phyloP scores from a whole-genome alignment of 2,797 vertebrate species.

The Gambusia yucatana region DNA sequence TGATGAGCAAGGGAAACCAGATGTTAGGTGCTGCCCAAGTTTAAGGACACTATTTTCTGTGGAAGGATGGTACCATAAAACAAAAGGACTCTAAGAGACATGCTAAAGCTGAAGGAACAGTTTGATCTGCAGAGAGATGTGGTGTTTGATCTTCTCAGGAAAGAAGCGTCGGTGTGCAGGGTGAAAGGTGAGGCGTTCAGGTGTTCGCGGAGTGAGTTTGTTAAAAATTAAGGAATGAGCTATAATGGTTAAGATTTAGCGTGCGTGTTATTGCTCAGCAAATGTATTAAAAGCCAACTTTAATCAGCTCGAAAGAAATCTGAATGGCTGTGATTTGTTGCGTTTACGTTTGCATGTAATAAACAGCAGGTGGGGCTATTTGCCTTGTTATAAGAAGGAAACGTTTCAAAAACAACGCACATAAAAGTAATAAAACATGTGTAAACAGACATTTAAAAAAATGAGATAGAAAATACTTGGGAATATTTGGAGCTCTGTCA shows the following conservation, averaged over 20 bases:
- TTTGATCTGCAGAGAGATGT: conserved; percentile 80
- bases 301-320: not conserved
- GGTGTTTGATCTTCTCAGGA: conserved; percentile 68
- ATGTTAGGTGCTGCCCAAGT: conserved; percentile 35
- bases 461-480: not conserved
- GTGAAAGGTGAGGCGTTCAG: conserved; percentile 76
- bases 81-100: conserved; percentile 25
- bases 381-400: conserved; percentile 5
- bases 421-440: not conserved
- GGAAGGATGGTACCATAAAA: not conserved
- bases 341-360: rapidly evolving
- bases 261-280: not conserved
- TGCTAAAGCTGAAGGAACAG: conserved; percentile 69
- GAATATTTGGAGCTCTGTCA: not conserved
- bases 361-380: conserved; percentile 51
- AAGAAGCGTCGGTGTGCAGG: conserved; percentile 71
- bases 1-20: conserved; percentile 44
- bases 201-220: not conserved
- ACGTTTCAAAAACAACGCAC: not conserved
- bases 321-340: not conserved
- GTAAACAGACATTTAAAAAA: not conserved
- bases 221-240: not conserved
- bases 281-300: not conserved
- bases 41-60: not conserved
- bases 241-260: not conserved